Conservation (phyloP, 1,140 invertebrate genomes). For the Formica exsecta region DNA sequence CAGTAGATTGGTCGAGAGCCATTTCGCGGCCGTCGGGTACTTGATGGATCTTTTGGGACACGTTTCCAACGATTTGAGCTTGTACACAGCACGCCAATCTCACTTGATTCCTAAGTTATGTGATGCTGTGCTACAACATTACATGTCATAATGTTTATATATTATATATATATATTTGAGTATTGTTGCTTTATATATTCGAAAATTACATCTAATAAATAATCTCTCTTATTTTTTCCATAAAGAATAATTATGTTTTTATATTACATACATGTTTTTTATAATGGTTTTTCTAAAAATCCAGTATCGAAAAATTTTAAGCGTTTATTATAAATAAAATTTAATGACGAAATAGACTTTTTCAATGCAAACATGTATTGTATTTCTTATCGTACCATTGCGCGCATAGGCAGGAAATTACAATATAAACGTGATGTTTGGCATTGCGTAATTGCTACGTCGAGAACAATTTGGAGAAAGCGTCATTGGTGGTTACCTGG, state of each 20-base stretch:
- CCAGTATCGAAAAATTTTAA: background rate
- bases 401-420: conserved; percentile 55
- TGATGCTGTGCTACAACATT: background rate
- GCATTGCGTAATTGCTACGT: conserved; percentile 55
- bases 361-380: background rate
- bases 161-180: background rate
- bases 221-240: background rate
- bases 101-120: conserved; percentile 32
- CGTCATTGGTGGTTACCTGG: conserved; percentile 57
- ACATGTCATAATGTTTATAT: conserved; percentile 48
- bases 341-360: conserved; percentile 29
- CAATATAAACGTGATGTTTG: conserved; percentile 71
- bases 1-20: conserved; percentile 71
- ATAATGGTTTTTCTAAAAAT: background rate
- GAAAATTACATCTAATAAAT: background rate
- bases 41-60: conserved; percentile 74
- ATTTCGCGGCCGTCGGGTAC: conserved; percentile 73
- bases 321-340: background rate
- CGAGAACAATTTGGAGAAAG: conserved; percentile 61
- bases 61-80: conserved; percentile 46
- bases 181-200: background rate
- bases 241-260: background rate
- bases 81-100: background rate
- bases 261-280: background rate
- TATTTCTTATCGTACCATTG: background rate